Evolutionary conservation across 2,888 invertebrate genomes (phyloP), one percentile per base, ranked within the genome.

Genomic region (Chymomyza procnemis): DNA sequence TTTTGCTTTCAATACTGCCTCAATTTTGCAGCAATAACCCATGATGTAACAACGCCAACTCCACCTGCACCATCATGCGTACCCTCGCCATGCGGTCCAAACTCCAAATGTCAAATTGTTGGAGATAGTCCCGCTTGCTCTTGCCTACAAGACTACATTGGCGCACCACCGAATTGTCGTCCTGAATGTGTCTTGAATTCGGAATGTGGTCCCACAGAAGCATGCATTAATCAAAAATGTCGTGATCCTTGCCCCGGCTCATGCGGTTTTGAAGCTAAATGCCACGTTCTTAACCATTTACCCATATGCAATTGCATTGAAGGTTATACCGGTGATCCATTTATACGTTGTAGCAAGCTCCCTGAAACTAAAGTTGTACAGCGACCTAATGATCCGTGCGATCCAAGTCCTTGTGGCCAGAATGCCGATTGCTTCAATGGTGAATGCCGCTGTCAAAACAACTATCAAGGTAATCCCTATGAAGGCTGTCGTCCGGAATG

Each of bases 381-480:
- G 88, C 94, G 93, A 12, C 34, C 34, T 12, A 5, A 92, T 46
- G 93, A 94, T 86, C 97, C 97, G 18, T 97, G 97, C 89, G 95
- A 95, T 89, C 96, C 96, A 47, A 96, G 95, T 41, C 97, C 97
- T 2, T 97, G 97, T 88, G 97, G 97, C 34, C 94, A 95, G 12
- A 97, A 97, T 90, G 94, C 97, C 12, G 86, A 95, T 67, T 97
- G 97, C 88, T 95, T 95, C 41, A 96, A 95, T 19, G 97, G 96
- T 60, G 95, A 96, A 18, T 97, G 97, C 88, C 93, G 94, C 14
- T 97, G 97, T 88, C 90, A 95, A 64, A 93, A 95, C 14, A 96
- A 95, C 88, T 97, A 96, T 90, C 95, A 94, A 78, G 97, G 97
- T 47, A 96, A 97, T 91, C 97, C 97, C 0, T 96, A 96, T 87